Conservation (phyloP, 2,888 invertebrate species). For the Aproaerema taeniolella region DNA sequence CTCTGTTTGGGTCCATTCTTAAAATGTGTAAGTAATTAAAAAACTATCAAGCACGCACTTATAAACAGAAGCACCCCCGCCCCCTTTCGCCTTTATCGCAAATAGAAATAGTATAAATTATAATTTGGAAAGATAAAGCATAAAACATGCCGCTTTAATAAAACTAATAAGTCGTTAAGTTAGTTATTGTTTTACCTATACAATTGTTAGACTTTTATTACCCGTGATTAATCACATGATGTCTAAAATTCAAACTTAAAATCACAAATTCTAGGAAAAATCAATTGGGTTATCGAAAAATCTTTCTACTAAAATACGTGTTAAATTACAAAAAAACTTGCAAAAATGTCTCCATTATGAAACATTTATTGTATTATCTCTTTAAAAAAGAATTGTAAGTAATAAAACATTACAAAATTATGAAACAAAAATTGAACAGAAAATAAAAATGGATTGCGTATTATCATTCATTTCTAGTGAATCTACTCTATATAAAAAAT, state of each 20-base stretch:
- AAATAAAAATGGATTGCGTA: constrained; percentile 52
- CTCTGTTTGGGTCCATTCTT: too few relatives aligned
- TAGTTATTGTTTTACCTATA: constrained; percentile 7
- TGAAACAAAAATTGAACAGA: constrained; percentile 34
- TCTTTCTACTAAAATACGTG: not conserved
- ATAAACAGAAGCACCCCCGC: constrained; percentile 31
- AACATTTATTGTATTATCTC: too few relatives aligned
- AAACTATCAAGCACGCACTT: not conserved
- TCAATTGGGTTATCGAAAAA: too few relatives aligned
- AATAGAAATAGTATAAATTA: constrained; percentile 45
- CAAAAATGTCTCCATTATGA: too few relatives aligned
- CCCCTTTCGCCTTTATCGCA: constrained; percentile 47
- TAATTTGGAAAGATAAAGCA: constrained; percentile 51
- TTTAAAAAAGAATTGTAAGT: too few relatives aligned
- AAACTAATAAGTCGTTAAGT: constrained; percentile 27
- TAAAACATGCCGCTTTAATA: constrained; percentile 60
- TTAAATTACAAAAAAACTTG: not conserved
- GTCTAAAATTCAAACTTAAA: too few relatives aligned
- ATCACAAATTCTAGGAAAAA: too few relatives aligned
- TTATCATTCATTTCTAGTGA: constrained; percentile 50
- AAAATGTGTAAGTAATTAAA: too few relatives aligned
- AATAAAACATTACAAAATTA: constrained; percentile 19
- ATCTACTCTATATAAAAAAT: constrained; percentile 48
- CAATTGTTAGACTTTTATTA: too few relatives aligned
- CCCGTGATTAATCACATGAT: too few relatives aligned